A percentile compares a stretch with the other conserved stretches of the same genome.
phyloP scores from a whole-genome alignment of 2,113 vertebrate genomes.

The Pogona vitticeps region DNA sequence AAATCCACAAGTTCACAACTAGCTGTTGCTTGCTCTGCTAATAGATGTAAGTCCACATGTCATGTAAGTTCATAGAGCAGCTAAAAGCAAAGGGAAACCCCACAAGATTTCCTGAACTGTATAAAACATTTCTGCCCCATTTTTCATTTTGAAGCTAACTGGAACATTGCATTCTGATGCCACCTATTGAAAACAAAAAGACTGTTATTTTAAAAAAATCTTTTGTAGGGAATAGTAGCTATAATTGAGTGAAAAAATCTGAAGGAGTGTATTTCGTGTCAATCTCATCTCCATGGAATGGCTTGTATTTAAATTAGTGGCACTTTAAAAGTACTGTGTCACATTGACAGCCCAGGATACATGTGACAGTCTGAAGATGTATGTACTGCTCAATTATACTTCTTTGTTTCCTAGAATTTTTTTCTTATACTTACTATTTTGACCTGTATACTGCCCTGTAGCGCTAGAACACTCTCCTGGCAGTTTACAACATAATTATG shows the following conservation, averaged over 20 bases:
- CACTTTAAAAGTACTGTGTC: not conserved
- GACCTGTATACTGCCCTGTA: too few relatives aligned
- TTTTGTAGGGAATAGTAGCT: not conserved
- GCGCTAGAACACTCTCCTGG: too few relatives aligned
- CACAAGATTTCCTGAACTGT: not conserved
- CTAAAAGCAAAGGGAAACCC: not conserved
- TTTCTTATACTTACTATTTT: too few relatives aligned
- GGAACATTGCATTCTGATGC: not conserved
- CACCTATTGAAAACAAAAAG: slow-evolving; percentile 5
- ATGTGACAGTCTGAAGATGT: not conserved
- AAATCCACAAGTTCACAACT: too few relatives aligned
- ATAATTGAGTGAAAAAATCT: not conserved
- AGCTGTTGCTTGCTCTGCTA: too few relatives aligned
- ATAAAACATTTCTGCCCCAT: not conserved
- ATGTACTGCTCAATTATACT: not conserved
- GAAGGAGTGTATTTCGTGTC: not conserved
- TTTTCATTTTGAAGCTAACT: not conserved
- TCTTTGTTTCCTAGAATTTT: too few relatives aligned
- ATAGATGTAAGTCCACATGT: too few relatives aligned
- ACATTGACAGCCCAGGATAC: not conserved
- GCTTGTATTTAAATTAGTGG: not conserved
- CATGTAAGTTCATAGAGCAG: not conserved
- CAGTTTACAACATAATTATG: too few relatives aligned
- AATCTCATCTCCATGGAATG: not conserved
- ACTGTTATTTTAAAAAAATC: not conserved